Evolutionary conservation across 2,797 vertebrate species (phyloP).

Genomic region (Lophius americanus): DNA sequence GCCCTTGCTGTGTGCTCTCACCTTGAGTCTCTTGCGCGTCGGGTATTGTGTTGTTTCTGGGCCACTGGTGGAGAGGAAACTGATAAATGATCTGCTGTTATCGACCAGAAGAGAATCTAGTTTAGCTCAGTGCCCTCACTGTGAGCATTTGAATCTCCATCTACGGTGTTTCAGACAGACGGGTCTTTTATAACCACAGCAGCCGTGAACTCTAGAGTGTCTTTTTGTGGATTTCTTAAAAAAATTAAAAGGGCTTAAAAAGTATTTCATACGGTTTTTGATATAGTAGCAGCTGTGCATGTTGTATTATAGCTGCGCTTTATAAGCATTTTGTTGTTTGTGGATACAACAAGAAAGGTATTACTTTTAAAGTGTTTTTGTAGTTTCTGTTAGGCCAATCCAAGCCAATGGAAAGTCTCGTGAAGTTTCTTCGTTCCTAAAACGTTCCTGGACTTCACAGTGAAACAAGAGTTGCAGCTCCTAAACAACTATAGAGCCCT

Average conservation of each 20-base stretch:
- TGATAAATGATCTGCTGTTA: constrained; percentile 75
- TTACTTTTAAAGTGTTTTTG: constrained; percentile 29
- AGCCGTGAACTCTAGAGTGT: constrained; percentile 27
- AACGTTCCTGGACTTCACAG: too few relatives aligned
- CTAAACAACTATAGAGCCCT: too few relatives aligned
- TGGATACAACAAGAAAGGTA: background rate
- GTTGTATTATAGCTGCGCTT: background rate
- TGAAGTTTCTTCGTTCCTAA: too few relatives aligned
- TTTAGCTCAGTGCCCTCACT: constrained; percentile 57
- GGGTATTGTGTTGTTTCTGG: constrained; percentile 72
- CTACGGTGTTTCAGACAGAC: constrained; percentile 34
- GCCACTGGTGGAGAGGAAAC: constrained; percentile 61
- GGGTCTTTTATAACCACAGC: constrained; percentile 38
- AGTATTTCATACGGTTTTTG: background rate
- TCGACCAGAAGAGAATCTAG: constrained; percentile 74
- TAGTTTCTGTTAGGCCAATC: constrained; percentile 44
- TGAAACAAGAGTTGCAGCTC: too few relatives aligned
- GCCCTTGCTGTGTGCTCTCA: constrained; percentile 55
- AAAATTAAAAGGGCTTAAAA: constrained; percentile 8
- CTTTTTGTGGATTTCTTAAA: constrained; percentile 5
- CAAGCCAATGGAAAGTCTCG: too few relatives aligned
- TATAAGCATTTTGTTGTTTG: constrained; percentile 1
- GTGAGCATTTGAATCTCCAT: constrained; percentile 17
- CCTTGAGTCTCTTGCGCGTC: constrained; percentile 66
- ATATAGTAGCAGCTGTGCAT: constrained; percentile 1